Evolutionary conservation across 2,888 invertebrate genomes (phyloP).

Genomic region (Urechis unicinctus): DNA sequence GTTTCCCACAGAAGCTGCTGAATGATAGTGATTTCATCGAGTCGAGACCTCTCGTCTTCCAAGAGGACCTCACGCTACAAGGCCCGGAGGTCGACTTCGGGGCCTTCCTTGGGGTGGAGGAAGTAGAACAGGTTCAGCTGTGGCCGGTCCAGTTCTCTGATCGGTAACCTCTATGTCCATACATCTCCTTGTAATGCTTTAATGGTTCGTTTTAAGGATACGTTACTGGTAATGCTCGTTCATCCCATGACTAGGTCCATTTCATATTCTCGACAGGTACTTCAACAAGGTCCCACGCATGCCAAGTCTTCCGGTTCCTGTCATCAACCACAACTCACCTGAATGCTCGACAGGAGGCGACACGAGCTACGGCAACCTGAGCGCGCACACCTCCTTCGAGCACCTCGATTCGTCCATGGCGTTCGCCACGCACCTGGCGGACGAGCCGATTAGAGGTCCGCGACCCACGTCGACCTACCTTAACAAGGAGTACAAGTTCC

Average conservation of each 20-base stretch:
- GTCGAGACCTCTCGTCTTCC: conserved; percentile 1
- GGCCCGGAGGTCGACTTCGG: conserved; percentile 21
- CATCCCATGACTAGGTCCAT: too few relatives aligned
- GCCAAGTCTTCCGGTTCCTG: conserved; percentile 4
- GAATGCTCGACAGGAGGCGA: neutral
- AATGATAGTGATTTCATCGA: conserved; percentile 13
- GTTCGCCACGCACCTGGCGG: neutral
- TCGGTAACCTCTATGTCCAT: conserved; percentile 12
- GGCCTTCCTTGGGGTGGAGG: conserved; percentile 22
- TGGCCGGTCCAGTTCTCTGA: conserved; percentile 22
- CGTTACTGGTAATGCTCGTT: too few relatives aligned
- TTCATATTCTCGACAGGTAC: conserved; percentile 3
- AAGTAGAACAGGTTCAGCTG: conserved; percentile 18
- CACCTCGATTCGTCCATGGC: conserved; percentile 9
- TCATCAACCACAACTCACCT: neutral
- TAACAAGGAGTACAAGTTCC: conserved; percentile 13
- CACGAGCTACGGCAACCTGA: conserved; percentile 5
- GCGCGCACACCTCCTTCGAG: conserved; percentile 4
- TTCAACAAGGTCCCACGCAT: conserved; percentile 3
- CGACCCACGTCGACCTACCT: conserved; percentile 6
- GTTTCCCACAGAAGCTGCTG: conserved; percentile 27
- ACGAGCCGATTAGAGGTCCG: neutral
- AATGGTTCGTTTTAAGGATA: too few relatives aligned
- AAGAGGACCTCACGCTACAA: conserved; percentile 5
- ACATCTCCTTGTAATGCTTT: too few relatives aligned